phyloP scores from a whole-genome alignment of 2,113 vertebrate genomes.

The Oreochromis aureus region DNA sequence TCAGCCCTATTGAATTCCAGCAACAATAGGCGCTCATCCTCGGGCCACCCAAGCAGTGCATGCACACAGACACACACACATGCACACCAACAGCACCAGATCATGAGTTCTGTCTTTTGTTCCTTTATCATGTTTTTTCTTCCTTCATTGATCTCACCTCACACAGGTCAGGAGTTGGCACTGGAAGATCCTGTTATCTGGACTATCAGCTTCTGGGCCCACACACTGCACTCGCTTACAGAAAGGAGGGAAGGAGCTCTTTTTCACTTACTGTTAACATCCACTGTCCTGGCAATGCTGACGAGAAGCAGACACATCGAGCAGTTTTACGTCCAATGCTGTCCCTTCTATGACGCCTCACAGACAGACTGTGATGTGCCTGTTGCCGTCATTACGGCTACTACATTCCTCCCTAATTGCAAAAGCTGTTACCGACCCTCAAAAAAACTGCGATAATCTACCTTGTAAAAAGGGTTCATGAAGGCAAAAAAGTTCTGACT shows the following conservation, averaged over 20 bases:
- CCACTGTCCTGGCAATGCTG: background rate
- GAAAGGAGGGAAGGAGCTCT: background rate
- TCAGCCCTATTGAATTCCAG: conserved; percentile 72
- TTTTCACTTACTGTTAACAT: background rate
- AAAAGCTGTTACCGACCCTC: background rate
- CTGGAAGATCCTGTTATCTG: conserved; percentile 37
- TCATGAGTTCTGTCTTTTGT: conserved; percentile 59
- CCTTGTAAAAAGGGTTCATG: background rate
- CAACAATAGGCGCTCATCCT: conserved; percentile 72
- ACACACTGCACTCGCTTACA: conserved; percentile 19
- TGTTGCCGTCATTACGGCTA: background rate
- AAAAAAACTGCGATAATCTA: background rate
- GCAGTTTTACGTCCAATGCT: background rate
- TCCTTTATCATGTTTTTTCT: conserved; percentile 47
- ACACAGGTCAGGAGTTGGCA: conserved; percentile 56
- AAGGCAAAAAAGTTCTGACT: background rate
- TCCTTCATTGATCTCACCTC: conserved; percentile 51
- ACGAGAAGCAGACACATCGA: background rate
- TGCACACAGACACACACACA: conserved; percentile 22
- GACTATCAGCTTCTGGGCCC: conserved; percentile 41
- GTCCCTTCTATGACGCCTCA: background rate
- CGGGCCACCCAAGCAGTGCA: conserved; percentile 73
- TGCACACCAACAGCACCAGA: conserved; percentile 46
- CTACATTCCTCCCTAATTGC: background rate
- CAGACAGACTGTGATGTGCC: background rate